Base-by-base conservation (phyloP, 2,888 invertebrate genomes). In the Osmoderma eremita region DNA sequence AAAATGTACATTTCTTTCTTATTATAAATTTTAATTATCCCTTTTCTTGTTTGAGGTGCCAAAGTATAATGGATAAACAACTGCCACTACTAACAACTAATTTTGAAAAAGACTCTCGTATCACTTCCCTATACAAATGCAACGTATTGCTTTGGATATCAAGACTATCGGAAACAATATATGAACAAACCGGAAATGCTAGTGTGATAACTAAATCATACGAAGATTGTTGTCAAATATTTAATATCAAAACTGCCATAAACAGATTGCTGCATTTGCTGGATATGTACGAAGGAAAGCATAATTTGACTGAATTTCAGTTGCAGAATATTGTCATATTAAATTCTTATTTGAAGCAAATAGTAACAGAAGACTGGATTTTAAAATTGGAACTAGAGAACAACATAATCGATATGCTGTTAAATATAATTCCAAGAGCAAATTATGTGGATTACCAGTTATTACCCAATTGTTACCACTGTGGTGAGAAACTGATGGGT, bases 271-370 rank as follows among this genome's bases (percentile, higher is more conserved):
- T 73, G 15, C 65, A 67, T 49, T 71, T 80, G 61, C 71, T 81
- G 17, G 71, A 74, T 39, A 54, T 75, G 45, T 69, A 73, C 22
- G 71, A 71, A 41, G 63, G 68, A 4, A 75, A 73, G 8, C 69
- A 65, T 50, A 63, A 70, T 24, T 70, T 80, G 3, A 72, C 74
- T 2, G 42, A 68, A 54, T 80, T 79, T 65, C 79, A 79, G 64
- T 73, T 76, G 73, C 73, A 75, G 18, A 80, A 78, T 67, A 71
- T 79, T 12, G 78, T 78, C 69, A 56, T 80, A 30, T 72, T 78
- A 51, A 78, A 79, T 66, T 75, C 78, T 70, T 80, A 75, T 65
- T 71, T 81, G 45, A 80, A 79, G 70, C 78, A 79, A 74, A 75
- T 78, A 70, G 73, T 79, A 1, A 66, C 73, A 6, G 75, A 74